These are phyloP conservation scores for Nyctereutes procyonoides DNA, from an alignment of 2,113 vertebrate genomes.

Conservation along the genomic window DNA sequence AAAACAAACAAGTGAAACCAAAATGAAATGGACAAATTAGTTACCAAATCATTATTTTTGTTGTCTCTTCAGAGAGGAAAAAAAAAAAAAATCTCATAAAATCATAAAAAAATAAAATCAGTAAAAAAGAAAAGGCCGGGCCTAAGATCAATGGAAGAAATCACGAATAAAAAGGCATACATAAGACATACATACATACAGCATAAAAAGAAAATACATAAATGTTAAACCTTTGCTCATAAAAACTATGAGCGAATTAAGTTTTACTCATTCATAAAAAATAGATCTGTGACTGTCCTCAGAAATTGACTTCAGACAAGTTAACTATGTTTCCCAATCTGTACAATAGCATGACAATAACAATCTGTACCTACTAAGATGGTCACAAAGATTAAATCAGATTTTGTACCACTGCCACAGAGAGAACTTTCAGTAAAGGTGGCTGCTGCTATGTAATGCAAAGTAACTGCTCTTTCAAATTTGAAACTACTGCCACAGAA, in stretches of 20 bases:
- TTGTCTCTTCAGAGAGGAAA: neutral
- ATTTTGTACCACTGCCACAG: neutral
- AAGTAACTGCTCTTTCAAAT: neutral
- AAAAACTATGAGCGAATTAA: neutral
- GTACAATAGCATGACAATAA: neutral
- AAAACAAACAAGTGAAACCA: neutral
- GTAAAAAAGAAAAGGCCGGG: neutral
- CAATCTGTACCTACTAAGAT: neutral
- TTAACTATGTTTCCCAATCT: neutral
- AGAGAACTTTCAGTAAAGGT: neutral
- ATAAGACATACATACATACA: neutral
- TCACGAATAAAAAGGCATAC: neutral
- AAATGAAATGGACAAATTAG: neutral
- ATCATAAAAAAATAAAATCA: neutral
- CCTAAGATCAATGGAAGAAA: neutral
- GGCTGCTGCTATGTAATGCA: neutral
- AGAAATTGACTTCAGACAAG: constrained; percentile 9
- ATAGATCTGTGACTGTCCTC: neutral
- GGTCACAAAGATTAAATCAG: neutral
- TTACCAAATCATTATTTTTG: constrained; percentile 1
- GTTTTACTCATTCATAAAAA: neutral
- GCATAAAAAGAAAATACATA: neutral
- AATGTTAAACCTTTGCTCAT: neutral
- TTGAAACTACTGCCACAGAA: neutral
- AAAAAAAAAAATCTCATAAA: neutral